Base-by-base conservation (phyloP, 2,113 vertebrate genomes). In the Vulpes vulpes region DNA sequence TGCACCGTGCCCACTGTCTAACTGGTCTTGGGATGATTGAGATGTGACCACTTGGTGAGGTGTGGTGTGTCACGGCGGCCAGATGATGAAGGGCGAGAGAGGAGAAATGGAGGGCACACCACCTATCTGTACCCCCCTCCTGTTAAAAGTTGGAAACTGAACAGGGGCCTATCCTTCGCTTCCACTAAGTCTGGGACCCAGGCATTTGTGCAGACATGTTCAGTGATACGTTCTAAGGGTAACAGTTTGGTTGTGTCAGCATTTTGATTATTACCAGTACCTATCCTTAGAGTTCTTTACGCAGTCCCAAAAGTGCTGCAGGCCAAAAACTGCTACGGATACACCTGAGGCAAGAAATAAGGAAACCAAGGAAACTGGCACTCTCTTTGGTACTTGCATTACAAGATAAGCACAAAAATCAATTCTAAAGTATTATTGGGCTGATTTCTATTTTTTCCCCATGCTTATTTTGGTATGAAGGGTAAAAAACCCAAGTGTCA, bases 361-460 rank as follows among this genome's bases (percentile, higher is more conserved):
- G 38, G 0, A 86, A 94, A 91, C 20, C 22, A 53, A 69, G 85
- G 65, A 79, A 57, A 4, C 10, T 11, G 43, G 30, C 11, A 53
- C 35, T 78, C 92, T 59, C 82, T 86, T 55, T 51, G 62, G 57
- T 27, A 64, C 82, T 67, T 96, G 3, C 23, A 82, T 67, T 88
- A 86, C 8, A 69, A 86, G 22, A 91, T 19, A 92, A 76, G 87
- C 82, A 89, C 25, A 81, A 95, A 97, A 80, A 65, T 81, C 35
- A 73, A 93, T 69, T 95, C 88, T 87, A 95, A 95, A 80, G 79
- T 49, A 94, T 38, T 73, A 6, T 49, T 67, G 83, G 57, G 9
- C 27, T 67, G 8, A 73, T 76, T 94, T 96, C 30, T 85, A 32
- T 23, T 57, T 79, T 35, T 38, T 59, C 9, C 35, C 8, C 71